phyloP scores from a whole-genome alignment of 1,140 invertebrate species.

The Diorhabda carinulata region DNA sequence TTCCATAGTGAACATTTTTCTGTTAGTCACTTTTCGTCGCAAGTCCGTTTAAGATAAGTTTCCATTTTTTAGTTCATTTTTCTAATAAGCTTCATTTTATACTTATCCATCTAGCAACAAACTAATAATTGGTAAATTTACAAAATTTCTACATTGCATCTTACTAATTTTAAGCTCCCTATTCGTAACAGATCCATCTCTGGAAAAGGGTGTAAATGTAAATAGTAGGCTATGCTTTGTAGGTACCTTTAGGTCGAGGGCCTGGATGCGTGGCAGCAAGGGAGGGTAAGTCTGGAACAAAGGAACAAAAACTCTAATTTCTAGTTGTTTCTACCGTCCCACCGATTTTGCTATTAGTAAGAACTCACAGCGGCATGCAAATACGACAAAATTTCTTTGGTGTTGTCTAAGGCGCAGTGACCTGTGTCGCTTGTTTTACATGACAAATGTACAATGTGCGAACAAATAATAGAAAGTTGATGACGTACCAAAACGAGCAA shows the following conservation, averaged over 20 bases:
- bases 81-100: no score
- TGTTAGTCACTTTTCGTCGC: no score
- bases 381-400: constrained; percentile 12
- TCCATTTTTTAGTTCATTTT: no score
- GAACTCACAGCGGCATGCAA: constrained; percentile 29
- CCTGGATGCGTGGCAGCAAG: constrained; percentile 44
- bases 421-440: neutral
- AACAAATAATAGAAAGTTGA: no score
- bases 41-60: no score
- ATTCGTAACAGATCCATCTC: neutral
- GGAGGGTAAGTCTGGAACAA: constrained; percentile 46
- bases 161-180: neutral
- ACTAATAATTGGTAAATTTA: no score
- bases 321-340: constrained; percentile 27
- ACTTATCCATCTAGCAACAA: no score
- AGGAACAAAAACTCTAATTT: constrained; percentile 42
- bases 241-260: constrained; percentile 42
- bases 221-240: neutral
- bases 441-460: neutral
- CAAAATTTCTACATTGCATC: neutral
- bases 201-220: neutral
- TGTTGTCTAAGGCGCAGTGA: neutral
- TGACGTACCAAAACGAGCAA: no score
- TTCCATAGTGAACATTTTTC: no score
- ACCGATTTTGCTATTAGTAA: constrained; percentile 31